These are phyloP conservation scores for Stichopus horrens DNA, from an alignment of 53 echinoderm and acorn worm genomes.

Conservation along the genomic window DNA sequence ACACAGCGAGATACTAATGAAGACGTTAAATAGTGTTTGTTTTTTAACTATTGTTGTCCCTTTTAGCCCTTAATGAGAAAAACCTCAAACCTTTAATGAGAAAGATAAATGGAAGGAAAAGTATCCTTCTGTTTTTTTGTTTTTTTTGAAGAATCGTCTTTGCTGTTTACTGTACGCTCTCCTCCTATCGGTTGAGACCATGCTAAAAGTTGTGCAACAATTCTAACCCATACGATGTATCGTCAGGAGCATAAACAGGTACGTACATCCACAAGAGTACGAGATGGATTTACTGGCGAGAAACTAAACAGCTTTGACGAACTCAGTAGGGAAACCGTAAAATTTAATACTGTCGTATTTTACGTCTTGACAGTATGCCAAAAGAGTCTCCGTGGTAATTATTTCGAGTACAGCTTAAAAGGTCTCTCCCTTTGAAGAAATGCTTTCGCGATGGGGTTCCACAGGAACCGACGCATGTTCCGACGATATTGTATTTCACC, in stretches of 20 bases:
- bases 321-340: constrained; percentile 28
- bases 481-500: constrained; percentile 7
- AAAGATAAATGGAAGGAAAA: no score
- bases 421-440: constrained; percentile 24
- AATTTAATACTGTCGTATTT: constrained; percentile 22
- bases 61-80: no score
- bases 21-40: no score
- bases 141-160: no score
- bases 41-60: no score
- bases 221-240: neutral
- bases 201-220: no score
- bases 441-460: constrained; percentile 31
- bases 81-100: no score
- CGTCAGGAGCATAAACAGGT: constrained; percentile 1
- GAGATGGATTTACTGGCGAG: neutral
- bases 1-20: no score
- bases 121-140: no score
- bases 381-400: constrained; percentile 21
- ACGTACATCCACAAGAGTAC: neutral
- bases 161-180: no score
- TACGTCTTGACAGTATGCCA: constrained; percentile 10
- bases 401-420: constrained; percentile 6
- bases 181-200: no score
- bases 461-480: neutral
- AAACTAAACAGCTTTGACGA: constrained; percentile 3